Conservation (phyloP, 2,888 invertebrate genomes). For the Caenorhabditis afra region DNA sequence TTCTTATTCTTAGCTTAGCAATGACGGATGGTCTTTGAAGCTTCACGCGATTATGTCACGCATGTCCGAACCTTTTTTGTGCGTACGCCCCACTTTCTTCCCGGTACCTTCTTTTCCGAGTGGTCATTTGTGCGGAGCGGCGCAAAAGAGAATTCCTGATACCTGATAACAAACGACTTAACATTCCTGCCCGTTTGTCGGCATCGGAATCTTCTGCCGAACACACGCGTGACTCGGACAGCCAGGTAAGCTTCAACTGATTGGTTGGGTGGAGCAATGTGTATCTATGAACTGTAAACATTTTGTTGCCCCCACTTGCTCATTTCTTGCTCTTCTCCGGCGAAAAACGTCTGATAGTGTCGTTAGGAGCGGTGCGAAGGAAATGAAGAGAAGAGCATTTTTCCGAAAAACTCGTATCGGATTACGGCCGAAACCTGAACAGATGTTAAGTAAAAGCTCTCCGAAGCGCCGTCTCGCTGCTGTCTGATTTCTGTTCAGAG, state of each 20-base stretch:
- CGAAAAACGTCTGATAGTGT: conserved; percentile 44
- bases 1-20: neutral
- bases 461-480: conserved; percentile 31
- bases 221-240: conserved; percentile 28
- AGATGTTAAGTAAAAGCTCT: conserved; percentile 57
- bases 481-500: conserved; percentile 56
- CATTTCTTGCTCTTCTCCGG: neutral
- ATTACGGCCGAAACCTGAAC: conserved; percentile 60
- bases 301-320: neutral
- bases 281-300: conserved; percentile 11
- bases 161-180: conserved; percentile 9
- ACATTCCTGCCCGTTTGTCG: conserved; percentile 29
- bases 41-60: conserved; percentile 19
- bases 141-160: neutral
- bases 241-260: conserved; percentile 6
- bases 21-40: conserved; percentile 44
- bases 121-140: conserved; percentile 6
- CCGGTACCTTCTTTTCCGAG: conserved; percentile 4
- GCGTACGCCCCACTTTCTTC: neutral
- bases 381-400: conserved; percentile 41
- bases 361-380: conserved; percentile 21
- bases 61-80: conserved; percentile 25
- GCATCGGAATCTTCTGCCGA: conserved; percentile 5
- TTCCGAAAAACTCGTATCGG: conserved; percentile 56
- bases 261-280: no score